Base-by-base conservation (phyloP, 2,888 invertebrate genomes). In the Carpatolechia fugitivella region DNA sequence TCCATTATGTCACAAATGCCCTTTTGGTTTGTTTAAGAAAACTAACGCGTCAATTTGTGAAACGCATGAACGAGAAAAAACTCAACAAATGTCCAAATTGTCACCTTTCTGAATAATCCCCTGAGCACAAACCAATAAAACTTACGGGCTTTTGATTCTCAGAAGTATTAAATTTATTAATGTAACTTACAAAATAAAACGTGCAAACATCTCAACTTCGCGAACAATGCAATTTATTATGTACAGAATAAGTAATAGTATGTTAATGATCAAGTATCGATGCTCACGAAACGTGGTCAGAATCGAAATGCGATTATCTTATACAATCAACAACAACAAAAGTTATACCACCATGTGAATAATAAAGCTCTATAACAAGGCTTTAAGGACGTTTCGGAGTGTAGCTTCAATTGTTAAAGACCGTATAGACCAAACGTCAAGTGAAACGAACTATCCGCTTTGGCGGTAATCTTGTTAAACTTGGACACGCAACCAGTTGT, bases 401-500 rank as follows among this genome's bases (percentile, higher is more conserved):
- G 6, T 24, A 24, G 6, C 3, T 24, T 24, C 24, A 24, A 3
- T 24, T 24, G 18, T 41, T 16, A 11, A 18, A 16, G 18, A 16
- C 18, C 13, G 18, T 18, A 1, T 18, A 18, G 18, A 14, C 16
- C 40, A 13, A 40, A 18, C 40, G 16, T 4, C 7, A 3, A 10
- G 18, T 18, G 20, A 11, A 18, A 11, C 40, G 11, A 41, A 18
- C 40, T 18, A n/a, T 3, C 3, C n/a, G 18, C 40, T 18, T 3
- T 18, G 20, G 4, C 18, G 40, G 8, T 41, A 76, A 78, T 79
- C 72, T 66, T 61, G 74, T 75, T 76, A 70, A 71, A 68, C 62
- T 60, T 61, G 60, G 40, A 62, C 85, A 85, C 85, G 85, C 80
- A 63, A 85, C 66, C 67, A 65, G 63, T 68, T 24, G 80, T 82